Base-by-base conservation (phyloP, 2,888 invertebrate genomes). In the Notodromas monacha region DNA sequence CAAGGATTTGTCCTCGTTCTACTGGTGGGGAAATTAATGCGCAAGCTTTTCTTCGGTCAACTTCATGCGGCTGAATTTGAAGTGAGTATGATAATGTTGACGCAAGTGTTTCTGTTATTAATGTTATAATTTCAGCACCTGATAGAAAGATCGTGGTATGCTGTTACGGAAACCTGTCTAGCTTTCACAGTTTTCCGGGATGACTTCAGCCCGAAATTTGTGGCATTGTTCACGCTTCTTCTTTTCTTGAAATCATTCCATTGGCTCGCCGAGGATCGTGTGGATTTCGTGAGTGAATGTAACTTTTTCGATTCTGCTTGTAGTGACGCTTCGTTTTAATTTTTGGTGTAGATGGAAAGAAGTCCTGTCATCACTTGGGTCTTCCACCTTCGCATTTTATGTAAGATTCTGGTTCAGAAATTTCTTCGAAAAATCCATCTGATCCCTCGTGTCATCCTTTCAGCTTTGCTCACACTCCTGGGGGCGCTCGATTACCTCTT, bases 111-210 rank as follows among this genome's bases (percentile, higher is more conserved):
- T 32, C n/a, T 32, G 14, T 32, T 12, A 4, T 2, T n/a, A 27
- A 3, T 13, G 2, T 15, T 29, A 33, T 33, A 36, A 26, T 29
- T 37, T 26, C 54, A 81, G 77, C 89, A 92, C 55, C 57, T 96
- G 42, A 72, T 89, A 49, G 96, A 96, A 49, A 61, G 86, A 39
- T 79, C 86, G 29, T 89, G 96, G 92, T 96, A 96, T 57, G 92
- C 96, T 4, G 68, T 99, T 35, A 89, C 92, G n/a, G 96, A 99
- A 56, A 96, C 96, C 12, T 96, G 96, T 52, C 55, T 99, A 42
- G 96, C 96, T 6, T 96, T 96, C 49, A 96, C 92, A 26, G 84
- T 92, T 6, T 92, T 92, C 52, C 61, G 89, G 45, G 96, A 99
- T 56, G 96, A 99, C 47, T 89, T 99, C 49, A 86, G 79, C 56